A percentile compares a stretch with the other conserved stretches of the same genome.
Conservation (phyloP, 2,113 vertebrate species). For the Antigone vipio region DNA sequence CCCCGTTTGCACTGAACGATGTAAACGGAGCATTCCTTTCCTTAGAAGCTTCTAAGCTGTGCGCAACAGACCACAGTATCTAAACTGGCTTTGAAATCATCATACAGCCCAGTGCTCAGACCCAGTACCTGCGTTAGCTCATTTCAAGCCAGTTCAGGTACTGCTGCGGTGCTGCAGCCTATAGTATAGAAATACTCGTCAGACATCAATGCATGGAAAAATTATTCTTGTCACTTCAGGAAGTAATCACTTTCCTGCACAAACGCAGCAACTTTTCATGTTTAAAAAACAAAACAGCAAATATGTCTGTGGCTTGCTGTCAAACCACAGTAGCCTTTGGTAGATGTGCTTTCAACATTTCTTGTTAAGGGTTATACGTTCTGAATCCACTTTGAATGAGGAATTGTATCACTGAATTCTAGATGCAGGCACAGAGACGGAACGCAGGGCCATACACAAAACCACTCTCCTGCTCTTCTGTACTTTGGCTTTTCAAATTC, state of each 20-base stretch:
- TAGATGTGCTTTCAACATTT: not conserved
- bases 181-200: not conserved
- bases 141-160: not conserved
- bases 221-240: not conserved
- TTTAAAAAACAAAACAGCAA: not conserved
- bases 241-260: not conserved
- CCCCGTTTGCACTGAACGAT: not conserved
- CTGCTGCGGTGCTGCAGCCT: not conserved
- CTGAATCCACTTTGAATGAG: not conserved
- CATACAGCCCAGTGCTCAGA: not conserved
- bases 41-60: not conserved
- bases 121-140: not conserved
- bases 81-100: not conserved
- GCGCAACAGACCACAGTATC: not conserved
- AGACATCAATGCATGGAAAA: not conserved
- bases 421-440: not conserved
- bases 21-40: not conserved
- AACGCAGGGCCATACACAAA: not conserved
- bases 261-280: not conserved
- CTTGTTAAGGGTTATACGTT: not conserved
- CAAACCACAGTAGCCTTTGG: not conserved
- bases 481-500: not conserved
- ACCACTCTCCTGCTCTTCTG: not conserved
- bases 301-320: not conserved
- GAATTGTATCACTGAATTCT: not conserved